Base-by-base conservation (phyloP, 2,888 invertebrate species). In the Scaeva pyrastri region DNA sequence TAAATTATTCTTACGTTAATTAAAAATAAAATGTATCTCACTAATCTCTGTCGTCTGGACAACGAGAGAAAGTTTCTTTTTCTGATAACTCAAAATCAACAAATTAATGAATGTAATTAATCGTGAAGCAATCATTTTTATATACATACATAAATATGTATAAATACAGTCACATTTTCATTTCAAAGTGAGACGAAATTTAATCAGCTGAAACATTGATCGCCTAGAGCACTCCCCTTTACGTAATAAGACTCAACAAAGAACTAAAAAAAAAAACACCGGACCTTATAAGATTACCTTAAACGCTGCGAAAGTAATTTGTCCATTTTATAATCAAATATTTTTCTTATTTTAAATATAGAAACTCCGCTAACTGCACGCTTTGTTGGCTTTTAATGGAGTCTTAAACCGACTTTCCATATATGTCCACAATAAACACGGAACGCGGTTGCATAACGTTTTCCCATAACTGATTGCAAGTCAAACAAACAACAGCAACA, bases 371-470 rank as follows among this genome's bases (percentile, higher is more conserved):
- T 77, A 68, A 43, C 72, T 55, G 48, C 56, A 80, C 68, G 81
- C 81, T 85, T 85, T 68, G 81, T 77, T 85, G 73, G 60, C 68
- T 31, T 73, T 48, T 66, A 16, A 48, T 73, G 23, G 21, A 48
- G 64, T 64, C 31, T 41, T 50, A 75, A 71, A 31, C 58, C 64
- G 66, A 50, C 58, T 70, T 19, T 58, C 75, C 84, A 80, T 80
- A 66, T 55, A 66, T 58, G 58, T 68, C 72, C 14, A 72, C 41
- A 31, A 7, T 48, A 21, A 73, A 73, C 76, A 68, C 60, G 73
- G 70, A 62, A 64, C 55, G 50, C 56, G 21, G 76, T 85, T 85
- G 21, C 85, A 77, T 81, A 85, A 85, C 76, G 68, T 70, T 52
- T 68, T 55, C 23, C 85, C 81, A 62, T 77, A 81, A 73, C 50